Evolutionary conservation across 2,113 vertebrate genomes (phyloP).

Genomic region (Centropus unirufus): DNA sequence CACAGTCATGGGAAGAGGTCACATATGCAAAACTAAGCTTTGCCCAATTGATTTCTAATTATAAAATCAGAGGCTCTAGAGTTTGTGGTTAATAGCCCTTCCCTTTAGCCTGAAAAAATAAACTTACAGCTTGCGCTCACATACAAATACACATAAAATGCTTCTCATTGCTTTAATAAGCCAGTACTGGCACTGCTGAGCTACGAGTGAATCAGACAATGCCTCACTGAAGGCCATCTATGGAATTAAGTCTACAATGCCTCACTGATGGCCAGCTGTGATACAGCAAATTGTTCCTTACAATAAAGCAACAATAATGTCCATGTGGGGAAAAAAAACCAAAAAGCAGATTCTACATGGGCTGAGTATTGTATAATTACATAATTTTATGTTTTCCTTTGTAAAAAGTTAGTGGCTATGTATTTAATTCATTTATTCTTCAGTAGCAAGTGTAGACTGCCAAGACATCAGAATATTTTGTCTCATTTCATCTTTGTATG

Average conservation of each 20-base stretch:
- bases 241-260: slow-evolving; percentile 62
- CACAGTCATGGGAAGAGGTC: slow-evolving; percentile 40
- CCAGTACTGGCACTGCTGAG: slow-evolving; percentile 47
- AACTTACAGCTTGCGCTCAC: background rate
- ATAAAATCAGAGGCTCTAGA: slow-evolving; percentile 67
- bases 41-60: slow-evolving; percentile 79
- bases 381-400: slow-evolving; percentile 24
- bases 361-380: background rate
- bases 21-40: slow-evolving; percentile 72
- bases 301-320: slow-evolving; percentile 42
- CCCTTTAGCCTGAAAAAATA: slow-evolving; percentile 38
- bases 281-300: slow-evolving; percentile 69
- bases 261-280: slow-evolving; percentile 74
- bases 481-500: background rate
- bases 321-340: background rate
- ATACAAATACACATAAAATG: background rate
- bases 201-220: slow-evolving; percentile 43
- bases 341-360: background rate
- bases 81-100: slow-evolving; percentile 70
- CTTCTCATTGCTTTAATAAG: background rate
- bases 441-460: background rate
- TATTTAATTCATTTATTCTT: background rate
- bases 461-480: background rate
- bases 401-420: background rate
- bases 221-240: slow-evolving; percentile 61